Conservation (phyloP, 2,888 invertebrate species). For the Theristus sp. region DNA sequence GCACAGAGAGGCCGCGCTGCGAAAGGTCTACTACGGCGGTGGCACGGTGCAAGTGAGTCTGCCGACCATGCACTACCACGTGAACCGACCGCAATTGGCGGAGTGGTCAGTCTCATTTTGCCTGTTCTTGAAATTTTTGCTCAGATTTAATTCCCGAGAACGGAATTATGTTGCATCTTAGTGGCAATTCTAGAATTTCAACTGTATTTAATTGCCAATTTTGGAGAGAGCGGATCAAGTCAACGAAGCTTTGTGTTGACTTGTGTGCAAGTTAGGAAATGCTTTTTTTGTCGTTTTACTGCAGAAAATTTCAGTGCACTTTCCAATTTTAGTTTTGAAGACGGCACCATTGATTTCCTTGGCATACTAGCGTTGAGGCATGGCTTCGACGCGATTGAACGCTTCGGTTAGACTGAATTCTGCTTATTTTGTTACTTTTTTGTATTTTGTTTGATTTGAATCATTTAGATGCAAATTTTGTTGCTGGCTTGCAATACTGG, state of each 20-base stretch:
- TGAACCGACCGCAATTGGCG: not conserved
- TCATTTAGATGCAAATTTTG: slow-evolving; percentile 87
- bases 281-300: no score
- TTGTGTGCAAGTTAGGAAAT: not conserved
- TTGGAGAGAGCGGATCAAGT: no score
- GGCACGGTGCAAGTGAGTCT: slow-evolving; percentile 73
- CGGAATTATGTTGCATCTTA: no score
- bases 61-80: slow-evolving; percentile 33
- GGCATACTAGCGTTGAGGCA: slow-evolving; percentile 60
- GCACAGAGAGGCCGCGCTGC: slow-evolving; percentile 42
- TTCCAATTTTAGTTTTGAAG: slow-evolving; percentile 56
- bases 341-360: slow-evolving; percentile 73
- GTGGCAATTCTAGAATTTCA: no score
- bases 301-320: no score
- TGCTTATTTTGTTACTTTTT: not conserved
- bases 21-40: slow-evolving; percentile 89
- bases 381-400: slow-evolving; percentile 56
- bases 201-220: no score
- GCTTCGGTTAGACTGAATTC: slow-evolving; percentile 36
- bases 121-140: no score
- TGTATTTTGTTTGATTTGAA: slow-evolving; percentile 36
- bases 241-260: no score
- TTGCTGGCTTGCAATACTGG: no score
- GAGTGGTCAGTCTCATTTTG: no score
- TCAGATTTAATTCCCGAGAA: no score